phyloP scores from a whole-genome alignment of 2,888 invertebrate species.

The Thymelicus lineola region DNA sequence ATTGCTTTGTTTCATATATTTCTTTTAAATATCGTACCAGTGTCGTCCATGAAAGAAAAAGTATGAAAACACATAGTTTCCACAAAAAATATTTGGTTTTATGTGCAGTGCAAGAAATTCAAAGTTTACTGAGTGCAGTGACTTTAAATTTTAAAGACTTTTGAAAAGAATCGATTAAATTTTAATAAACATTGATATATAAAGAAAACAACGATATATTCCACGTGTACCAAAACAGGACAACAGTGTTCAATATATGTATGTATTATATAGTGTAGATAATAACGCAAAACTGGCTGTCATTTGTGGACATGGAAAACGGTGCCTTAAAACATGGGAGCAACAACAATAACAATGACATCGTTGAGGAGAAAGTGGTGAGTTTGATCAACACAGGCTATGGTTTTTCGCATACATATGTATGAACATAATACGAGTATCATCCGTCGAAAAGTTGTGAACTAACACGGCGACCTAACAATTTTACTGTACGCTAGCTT shows the following conservation, averaged over 20 bases:
- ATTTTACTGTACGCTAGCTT: too few relatives aligned
- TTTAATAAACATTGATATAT: conserved; percentile 23
- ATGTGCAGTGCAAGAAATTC: neutral
- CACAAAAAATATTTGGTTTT: neutral
- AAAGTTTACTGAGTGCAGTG: conserved; percentile 18
- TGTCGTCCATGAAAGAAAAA: neutral
- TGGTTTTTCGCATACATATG: too few relatives aligned
- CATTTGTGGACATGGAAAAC: conserved; percentile 84
- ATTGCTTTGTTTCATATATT: neutral
- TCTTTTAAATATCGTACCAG: too few relatives aligned
- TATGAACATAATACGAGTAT: too few relatives aligned
- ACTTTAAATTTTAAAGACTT: conserved; percentile 23
- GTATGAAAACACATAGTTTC: neutral
- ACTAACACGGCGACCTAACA: too few relatives aligned
- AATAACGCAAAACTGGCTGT: conserved; percentile 67
- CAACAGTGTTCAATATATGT: conserved; percentile 47
- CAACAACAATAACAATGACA: conserved; percentile 84
- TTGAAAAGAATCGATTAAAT: conserved; percentile 23
- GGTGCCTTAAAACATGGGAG: conserved; percentile 86
- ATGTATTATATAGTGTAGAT: conserved; percentile 53
- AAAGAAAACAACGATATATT: conserved; percentile 16
- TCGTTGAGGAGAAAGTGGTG: conserved; percentile 81
- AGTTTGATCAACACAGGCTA: conserved; percentile 50
- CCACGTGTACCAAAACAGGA: conserved; percentile 32
- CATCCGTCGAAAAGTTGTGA: too few relatives aligned